These are phyloP conservation scores for Emydoidea blandingii DNA, from an alignment of 2,797 vertebrate species.

Conservation along the genomic window DNA sequence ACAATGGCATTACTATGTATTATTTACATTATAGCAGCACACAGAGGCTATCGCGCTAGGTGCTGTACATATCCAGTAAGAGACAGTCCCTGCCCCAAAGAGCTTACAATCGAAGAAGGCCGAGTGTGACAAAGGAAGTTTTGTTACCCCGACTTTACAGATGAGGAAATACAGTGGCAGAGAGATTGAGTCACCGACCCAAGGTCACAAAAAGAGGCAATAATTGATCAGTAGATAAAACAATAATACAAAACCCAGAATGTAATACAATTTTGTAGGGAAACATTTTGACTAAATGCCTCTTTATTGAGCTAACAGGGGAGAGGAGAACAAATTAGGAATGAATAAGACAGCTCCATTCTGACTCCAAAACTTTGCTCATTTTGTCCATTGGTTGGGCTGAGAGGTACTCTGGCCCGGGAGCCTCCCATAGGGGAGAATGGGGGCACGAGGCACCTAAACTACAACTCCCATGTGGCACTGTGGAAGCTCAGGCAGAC, in stretches of 20 bases:
- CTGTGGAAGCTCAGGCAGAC: neutral
- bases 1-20: neutral
- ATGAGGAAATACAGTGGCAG: neutral
- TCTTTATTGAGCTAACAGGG: neutral
- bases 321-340: neutral
- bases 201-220: neutral
- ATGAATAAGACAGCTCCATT: neutral
- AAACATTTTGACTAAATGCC: neutral
- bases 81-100: neutral
- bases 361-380: neutral
- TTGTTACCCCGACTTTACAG: neutral
- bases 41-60: neutral
- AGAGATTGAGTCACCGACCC: accelerated
- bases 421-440: neutral
- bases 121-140: neutral
- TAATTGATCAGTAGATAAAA: neutral
- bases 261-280: neutral
- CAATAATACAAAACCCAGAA: neutral
- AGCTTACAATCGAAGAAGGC: neutral
- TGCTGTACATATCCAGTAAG: neutral
- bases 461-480: neutral
- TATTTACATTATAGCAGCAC: accelerated
- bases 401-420: neutral
- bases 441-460: neutral
- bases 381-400: neutral